A percentile compares a stretch with the other conserved stretches of the same genome.
phyloP scores from a whole-genome alignment of 2,797 vertebrate species.

The Pantherophis alleghaniensis region DNA sequence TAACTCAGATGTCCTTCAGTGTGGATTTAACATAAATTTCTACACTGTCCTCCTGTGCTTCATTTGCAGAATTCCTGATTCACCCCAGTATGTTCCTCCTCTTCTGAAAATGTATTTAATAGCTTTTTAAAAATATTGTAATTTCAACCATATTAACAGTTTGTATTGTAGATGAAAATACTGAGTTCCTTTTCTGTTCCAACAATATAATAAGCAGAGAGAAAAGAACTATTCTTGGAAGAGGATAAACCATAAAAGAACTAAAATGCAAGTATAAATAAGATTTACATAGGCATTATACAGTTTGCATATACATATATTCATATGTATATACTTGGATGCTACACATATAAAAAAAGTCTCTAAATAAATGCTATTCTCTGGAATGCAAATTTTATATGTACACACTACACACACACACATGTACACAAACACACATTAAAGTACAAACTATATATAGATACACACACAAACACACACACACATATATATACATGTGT shows the following conservation, averaged over 20 bases:
- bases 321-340: neutral
- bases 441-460: too few species aligned
- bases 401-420: too few species aligned
- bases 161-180: neutral
- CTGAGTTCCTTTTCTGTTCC: neutral
- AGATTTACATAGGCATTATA: neutral
- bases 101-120: neutral
- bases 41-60: neutral
- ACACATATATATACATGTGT: too few species aligned
- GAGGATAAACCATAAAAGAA: neutral
- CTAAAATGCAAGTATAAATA: neutral
- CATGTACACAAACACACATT: too few species aligned
- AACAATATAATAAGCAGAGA: neutral
- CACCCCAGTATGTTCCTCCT: neutral
- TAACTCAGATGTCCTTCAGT: neutral
- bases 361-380: neutral
- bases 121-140: neutral
- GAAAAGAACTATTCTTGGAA: neutral
- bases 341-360: neutral
- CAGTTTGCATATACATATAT: neutral
- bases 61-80: neutral
- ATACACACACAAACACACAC: too few species aligned
- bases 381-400: neutral
- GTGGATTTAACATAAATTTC: neutral
- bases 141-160: neutral